phyloP scores from a whole-genome alignment of 1,140 invertebrate genomes.

The Drosophila malerkotliana region DNA sequence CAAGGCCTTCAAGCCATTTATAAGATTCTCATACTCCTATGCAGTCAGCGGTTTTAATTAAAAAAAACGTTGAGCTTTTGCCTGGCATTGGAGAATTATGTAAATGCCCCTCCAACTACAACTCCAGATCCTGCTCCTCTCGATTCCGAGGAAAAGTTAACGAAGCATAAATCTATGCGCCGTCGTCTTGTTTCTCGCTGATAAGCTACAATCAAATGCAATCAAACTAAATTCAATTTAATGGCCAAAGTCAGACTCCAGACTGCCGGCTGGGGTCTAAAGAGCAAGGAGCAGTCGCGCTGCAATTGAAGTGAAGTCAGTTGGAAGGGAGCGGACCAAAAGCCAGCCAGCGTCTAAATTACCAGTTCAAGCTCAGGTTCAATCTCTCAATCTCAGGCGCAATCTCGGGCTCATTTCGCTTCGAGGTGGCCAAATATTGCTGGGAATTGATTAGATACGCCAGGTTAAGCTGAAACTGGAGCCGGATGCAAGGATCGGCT shows the following conservation, averaged over 20 bases:
- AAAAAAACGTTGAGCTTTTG: slow-evolving; percentile 57
- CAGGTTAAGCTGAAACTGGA: slow-evolving; percentile 13
- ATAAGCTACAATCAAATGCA: slow-evolving; percentile 82
- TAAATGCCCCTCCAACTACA: slow-evolving; percentile 38
- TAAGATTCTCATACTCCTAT: slow-evolving; percentile 13
- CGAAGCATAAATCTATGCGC: slow-evolving; percentile 73
- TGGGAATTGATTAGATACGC: slow-evolving; percentile 59
- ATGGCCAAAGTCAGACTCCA: slow-evolving; percentile 42
- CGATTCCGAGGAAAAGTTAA: slow-evolving; percentile 67
- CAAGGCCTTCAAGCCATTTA: slow-evolving; percentile 64
- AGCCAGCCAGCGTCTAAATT: slow-evolving; percentile 64
- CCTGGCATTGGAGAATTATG: slow-evolving; percentile 46
- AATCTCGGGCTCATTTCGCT: slow-evolving; percentile 21
- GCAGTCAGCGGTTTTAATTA: slow-evolving; percentile 59
- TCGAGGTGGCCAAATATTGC: slow-evolving; percentile 61
- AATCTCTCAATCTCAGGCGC: slow-evolving; percentile 13
- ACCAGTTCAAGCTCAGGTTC: slow-evolving; percentile 49
- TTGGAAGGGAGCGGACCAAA: slow-evolving; percentile 56
- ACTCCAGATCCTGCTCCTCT: slow-evolving; percentile 6
- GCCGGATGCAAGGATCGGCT: slow-evolving; percentile 1
- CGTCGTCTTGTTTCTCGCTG: slow-evolving; percentile 39
- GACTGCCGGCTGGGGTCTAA: slow-evolving; percentile 18
- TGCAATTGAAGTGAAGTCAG: slow-evolving; percentile 68
- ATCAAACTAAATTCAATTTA: slow-evolving; percentile 81
- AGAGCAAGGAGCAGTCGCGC: slow-evolving; percentile 38